Evolutionary conservation across 2,888 invertebrate species (phyloP).

Genomic region (Drosophila merina): DNA sequence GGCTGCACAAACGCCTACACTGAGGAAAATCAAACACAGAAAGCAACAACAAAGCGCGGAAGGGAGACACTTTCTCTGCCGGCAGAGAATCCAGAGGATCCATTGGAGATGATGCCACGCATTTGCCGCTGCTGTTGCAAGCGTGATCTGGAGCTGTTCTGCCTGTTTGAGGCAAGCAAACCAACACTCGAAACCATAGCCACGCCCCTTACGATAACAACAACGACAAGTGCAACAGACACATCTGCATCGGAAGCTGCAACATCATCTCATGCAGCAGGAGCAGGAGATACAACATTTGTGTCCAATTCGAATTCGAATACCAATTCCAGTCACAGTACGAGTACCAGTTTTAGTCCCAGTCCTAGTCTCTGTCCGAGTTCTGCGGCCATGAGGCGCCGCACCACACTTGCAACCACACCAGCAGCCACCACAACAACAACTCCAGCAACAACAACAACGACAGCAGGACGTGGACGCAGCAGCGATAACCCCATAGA

Average conservation of each 20-base stretch:
- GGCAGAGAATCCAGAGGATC: conserved; percentile 1
- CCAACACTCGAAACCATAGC: conserved; percentile 5
- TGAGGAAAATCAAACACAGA: not conserved
- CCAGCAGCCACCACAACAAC: conserved; percentile 1
- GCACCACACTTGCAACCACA: conserved; percentile 8
- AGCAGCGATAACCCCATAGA: conserved; percentile 65
- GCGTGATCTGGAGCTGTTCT: conserved; percentile 52
- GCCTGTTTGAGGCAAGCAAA: conserved; percentile 51
- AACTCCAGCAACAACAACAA: not conserved
- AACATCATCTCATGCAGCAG: conserved; percentile 15
- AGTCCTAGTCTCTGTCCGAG: not conserved
- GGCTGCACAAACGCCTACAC: not conserved
- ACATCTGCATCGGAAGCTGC: conserved; percentile 10
- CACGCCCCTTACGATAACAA: not conserved
- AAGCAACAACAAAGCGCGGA: not conserved
- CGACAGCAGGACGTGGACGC: conserved; percentile 33
- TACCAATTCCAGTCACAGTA: conserved; percentile 2
- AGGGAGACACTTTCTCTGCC: conserved; percentile 35
- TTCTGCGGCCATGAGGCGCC: conserved; percentile 7
- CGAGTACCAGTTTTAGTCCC: not conserved
- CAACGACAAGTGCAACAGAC: conserved; percentile 20
- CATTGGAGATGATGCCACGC: conserved; percentile 47
- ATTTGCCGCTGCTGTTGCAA: conserved; percentile 68
- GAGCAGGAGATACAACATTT: conserved; percentile 12
- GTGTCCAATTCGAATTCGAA: not conserved